Base-by-base conservation (phyloP, 2,888 invertebrate genomes). In the Pyrgus malvae region DNA sequence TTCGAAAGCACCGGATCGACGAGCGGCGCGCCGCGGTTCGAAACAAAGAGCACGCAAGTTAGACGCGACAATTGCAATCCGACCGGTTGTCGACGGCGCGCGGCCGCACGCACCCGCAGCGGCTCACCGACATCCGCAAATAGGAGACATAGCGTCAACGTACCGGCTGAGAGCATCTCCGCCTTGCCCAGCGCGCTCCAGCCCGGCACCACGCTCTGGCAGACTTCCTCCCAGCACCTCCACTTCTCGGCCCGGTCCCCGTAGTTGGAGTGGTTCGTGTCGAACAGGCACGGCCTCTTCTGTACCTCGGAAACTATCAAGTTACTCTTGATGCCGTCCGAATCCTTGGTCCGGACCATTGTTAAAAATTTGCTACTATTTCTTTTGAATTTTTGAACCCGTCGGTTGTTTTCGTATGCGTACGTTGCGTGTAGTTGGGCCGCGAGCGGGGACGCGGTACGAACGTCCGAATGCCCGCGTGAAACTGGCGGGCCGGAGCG, bases 1-100 rank as follows among this genome's bases (percentile, higher is more conserved):
- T 84, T 83, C 76, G 82, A 86, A 86, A 85, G 41, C 41, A 25
- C 25, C 41, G 41, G 67, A 66, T 63, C 74, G 62, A 63, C 65
- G 70, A n/a, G n/a, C n/a, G n/a, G n/a, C n/a, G n/a, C n/a, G n/a
- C n/a, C n/a, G 60, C 67, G 62, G 67, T 61, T 57, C 63, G 75
- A 80, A 35, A 86, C 85, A 88, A 87, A 87, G 87, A 85, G 73
- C 81, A 83, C 86, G 88, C 87, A 86, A 78, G 70, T 74, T 64
- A 68, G 68, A 71, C 78, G 78, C 81, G 78, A 73, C 80, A 73
- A 73, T 75, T 73, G 75, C 72, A 72, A 74, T 42, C 64, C 79
- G 80, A 72, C 76, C 74, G 72, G 75, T 72, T 68, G 57, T 33
- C 51, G 58, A 48, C 56, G 48, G 38, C 57, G 46, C 48, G 31